These are phyloP conservation scores for Pangasianodon gigas DNA, from an alignment of 2,113 vertebrate species.

Conservation along the genomic window DNA sequence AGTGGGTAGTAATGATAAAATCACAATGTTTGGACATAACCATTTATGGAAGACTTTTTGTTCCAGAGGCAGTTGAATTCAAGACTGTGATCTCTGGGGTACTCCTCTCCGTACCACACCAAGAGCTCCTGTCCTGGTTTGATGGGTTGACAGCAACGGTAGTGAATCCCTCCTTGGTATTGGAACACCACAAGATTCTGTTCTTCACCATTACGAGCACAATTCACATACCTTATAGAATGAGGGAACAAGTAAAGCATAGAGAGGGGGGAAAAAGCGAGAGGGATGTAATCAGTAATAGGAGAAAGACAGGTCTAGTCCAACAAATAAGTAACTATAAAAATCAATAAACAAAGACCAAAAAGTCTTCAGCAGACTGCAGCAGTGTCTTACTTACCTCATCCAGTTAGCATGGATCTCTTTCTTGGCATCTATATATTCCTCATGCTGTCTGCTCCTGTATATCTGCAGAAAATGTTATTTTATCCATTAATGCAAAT, in stretches of 20 bases:
- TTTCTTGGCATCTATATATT: constrained; percentile 5
- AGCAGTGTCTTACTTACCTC: not conserved
- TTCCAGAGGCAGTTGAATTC: constrained; percentile 23
- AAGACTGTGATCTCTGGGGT: not conserved
- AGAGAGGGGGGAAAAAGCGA: not conserved
- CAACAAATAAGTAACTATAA: not conserved
- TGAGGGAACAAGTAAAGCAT: not conserved
- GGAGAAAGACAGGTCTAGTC: not conserved
- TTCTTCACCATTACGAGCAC: constrained; percentile 17
- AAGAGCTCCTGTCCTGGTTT: constrained; percentile 8
- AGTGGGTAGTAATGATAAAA: not conserved
- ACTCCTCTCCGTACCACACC: not conserved
- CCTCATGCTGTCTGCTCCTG: not conserved
- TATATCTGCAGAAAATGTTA: constrained; percentile 6
- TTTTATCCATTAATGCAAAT: not conserved
- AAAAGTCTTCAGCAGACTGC: not conserved
- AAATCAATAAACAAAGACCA: not conserved
- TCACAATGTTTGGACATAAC: not conserved
- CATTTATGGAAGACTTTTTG: not conserved
- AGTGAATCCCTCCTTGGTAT: constrained; percentile 7
- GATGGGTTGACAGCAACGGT: constrained; percentile 6
- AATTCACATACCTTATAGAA: not conserved
- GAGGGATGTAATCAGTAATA: not conserved
- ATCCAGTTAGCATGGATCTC: constrained; percentile 12
- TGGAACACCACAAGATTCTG: constrained; percentile 2